A percentile compares a stretch with the other conserved stretches of the same genome.
phyloP scores from a whole-genome alignment of 2,113 vertebrate species.

The Gymnocephalus cernua region DNA sequence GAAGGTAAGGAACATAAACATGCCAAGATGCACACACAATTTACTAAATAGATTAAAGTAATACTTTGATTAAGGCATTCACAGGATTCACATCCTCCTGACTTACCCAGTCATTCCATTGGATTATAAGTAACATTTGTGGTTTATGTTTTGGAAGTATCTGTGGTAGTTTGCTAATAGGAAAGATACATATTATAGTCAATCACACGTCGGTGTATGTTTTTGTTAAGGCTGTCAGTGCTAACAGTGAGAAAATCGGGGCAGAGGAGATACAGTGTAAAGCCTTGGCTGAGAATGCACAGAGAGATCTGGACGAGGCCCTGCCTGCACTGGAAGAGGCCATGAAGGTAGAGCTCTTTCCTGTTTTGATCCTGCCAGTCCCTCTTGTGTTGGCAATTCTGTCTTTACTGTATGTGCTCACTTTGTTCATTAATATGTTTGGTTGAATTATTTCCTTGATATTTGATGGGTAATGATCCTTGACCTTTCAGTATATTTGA shows the following conservation, averaged over 20 bases:
- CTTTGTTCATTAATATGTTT: neutral
- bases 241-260: slow-evolving; percentile 88
- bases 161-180: neutral
- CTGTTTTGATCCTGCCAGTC: neutral
- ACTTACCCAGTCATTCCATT: neutral
- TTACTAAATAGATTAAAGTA: neutral
- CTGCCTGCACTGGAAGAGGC: slow-evolving; percentile 91
- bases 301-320: slow-evolving; percentile 91
- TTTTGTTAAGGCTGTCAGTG: slow-evolving; percentile 84
- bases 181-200: neutral
- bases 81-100: neutral
- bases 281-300: slow-evolving; percentile 88
- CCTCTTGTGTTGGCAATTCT: neutral
- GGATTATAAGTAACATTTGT: no score
- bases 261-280: slow-evolving; percentile 90
- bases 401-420: neutral
- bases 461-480: neutral
- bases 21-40: neutral
- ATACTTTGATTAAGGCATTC: neutral
- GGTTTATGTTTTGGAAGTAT: neutral
- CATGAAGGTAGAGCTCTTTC: slow-evolving; percentile 85
- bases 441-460: neutral
- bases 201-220: neutral
- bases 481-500: neutral
- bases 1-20: slow-evolving; percentile 76